Conservation (phyloP, 1,140 invertebrate species). For the Bombus superbus region DNA sequence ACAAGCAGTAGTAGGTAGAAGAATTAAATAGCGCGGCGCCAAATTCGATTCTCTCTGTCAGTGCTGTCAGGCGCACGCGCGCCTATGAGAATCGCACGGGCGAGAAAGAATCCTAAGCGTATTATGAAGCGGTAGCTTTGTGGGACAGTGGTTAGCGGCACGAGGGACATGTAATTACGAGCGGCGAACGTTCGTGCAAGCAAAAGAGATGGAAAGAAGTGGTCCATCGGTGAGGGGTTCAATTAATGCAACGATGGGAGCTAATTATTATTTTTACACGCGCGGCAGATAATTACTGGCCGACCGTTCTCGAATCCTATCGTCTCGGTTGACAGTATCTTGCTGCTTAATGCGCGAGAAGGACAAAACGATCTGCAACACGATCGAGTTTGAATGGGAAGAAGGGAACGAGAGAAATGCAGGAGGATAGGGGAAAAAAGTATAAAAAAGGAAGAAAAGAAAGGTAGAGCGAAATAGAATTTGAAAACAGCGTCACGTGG, state of each 20-base stretch:
- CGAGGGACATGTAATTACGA: slow-evolving; percentile 66
- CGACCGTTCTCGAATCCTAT: slow-evolving; percentile 27
- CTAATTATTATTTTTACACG: slow-evolving; percentile 81
- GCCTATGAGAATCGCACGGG: slow-evolving; percentile 1
- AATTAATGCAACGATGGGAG: slow-evolving; percentile 75
- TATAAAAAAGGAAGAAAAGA: not conserved
- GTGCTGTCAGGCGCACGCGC: too few species aligned
- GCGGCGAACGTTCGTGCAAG: slow-evolving; percentile 10
- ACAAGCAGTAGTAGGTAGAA: too few species aligned
- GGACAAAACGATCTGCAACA: too few species aligned
- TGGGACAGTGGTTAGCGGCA: slow-evolving; percentile 36
- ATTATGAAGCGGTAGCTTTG: too few species aligned
- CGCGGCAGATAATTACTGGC: slow-evolving; percentile 74
- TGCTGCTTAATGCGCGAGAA: not conserved
- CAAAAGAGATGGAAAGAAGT: not conserved
- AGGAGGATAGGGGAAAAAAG: not conserved
- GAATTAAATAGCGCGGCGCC: too few species aligned
- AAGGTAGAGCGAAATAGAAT: not conserved
- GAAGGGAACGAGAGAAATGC: not conserved
- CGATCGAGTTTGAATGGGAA: too few species aligned
- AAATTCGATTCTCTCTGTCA: too few species aligned
- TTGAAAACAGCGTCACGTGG: too few species aligned
- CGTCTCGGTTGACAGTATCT: slow-evolving; percentile 28
- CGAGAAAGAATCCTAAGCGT: too few species aligned
- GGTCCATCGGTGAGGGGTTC: slow-evolving; percentile 47